Percentiles rank a stretch among this genome's conserved stretches.
phyloP scores from a whole-genome alignment of 1,140 invertebrate genomes.

The Danaus plexippus region DNA sequence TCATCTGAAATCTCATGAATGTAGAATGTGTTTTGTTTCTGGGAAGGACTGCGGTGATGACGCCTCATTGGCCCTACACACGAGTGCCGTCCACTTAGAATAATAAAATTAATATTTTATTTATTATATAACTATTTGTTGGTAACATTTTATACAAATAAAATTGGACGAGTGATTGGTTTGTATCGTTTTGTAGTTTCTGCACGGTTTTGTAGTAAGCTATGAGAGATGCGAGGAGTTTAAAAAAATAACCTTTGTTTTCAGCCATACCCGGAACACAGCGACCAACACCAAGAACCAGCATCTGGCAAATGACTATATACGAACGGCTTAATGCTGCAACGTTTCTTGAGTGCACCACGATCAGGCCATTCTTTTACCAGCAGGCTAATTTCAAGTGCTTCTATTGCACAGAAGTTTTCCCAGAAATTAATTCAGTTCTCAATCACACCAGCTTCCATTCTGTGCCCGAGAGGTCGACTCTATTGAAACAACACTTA shows the following conservation, averaged over 20 bases:
- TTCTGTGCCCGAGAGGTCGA: slow-evolving; percentile 37
- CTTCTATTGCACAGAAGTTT: slow-evolving; percentile 60
- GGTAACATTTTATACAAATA: slow-evolving; percentile 2
- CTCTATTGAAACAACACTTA: slow-evolving; percentile 46
- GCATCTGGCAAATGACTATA: slow-evolving; percentile 66
- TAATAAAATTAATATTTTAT: slow-evolving; percentile 12
- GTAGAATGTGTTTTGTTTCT: slow-evolving; percentile 39
- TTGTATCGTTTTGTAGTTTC: slow-evolving; percentile 17
- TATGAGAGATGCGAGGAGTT: slow-evolving; percentile 8
- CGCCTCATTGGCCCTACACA: slow-evolving; percentile 21
- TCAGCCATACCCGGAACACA: slow-evolving; percentile 37
- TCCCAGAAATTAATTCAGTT: slow-evolving; percentile 51
- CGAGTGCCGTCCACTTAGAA: slow-evolving; percentile 22
- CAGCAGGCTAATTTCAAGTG: slow-evolving; percentile 64
- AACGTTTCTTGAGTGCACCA: slow-evolving; percentile 49
- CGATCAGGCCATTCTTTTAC: slow-evolving; percentile 59
- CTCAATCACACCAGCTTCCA: slow-evolving; percentile 46
- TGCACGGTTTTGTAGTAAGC: slow-evolving; percentile 15
- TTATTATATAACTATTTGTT: background rate
- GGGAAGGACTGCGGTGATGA: slow-evolving; percentile 28
- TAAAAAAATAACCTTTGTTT: slow-evolving; percentile 35
- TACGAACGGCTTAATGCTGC: slow-evolving; percentile 60
- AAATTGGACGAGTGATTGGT: slow-evolving; percentile 9
- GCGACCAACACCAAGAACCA: slow-evolving; percentile 41
- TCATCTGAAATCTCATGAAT: slow-evolving; percentile 72